phyloP scores from a whole-genome alignment of 2,113 vertebrate genomes.

The Antechinus stuartii region DNA sequence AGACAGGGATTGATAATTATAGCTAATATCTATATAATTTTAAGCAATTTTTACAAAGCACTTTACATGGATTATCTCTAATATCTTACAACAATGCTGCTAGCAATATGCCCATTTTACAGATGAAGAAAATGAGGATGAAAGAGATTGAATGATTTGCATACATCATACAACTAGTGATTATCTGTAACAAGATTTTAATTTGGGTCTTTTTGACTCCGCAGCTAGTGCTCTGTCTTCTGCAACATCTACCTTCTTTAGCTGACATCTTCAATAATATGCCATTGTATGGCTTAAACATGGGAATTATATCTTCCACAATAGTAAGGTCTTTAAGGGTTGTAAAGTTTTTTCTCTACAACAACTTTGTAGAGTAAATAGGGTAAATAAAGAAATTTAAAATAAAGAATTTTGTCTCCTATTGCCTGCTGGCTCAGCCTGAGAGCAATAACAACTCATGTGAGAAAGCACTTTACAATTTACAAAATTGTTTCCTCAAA shows the following conservation, averaged over 20 bases:
- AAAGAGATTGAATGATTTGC: no score
- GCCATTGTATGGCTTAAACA: conserved; percentile 75
- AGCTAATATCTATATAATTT: background rate
- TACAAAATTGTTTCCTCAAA: background rate
- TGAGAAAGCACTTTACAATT: background rate
- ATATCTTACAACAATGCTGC: background rate
- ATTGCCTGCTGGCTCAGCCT: background rate
- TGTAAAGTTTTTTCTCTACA: background rate
- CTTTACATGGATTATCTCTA: background rate
- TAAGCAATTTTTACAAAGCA: background rate
- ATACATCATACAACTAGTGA: background rate
- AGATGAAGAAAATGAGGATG: background rate
- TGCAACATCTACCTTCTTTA: background rate
- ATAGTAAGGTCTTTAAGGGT: conserved; percentile 1
- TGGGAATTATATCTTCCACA: conserved; percentile 70
- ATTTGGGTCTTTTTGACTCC: background rate
- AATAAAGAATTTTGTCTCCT: background rate
- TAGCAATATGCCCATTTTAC: background rate
- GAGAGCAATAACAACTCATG: background rate
- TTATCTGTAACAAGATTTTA: background rate
- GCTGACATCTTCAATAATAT: conserved; percentile 68
- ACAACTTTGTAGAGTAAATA: background rate
- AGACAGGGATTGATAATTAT: conserved; percentile 55
- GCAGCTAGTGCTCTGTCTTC: no score
- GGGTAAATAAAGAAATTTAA: background rate